phyloP scores from a whole-genome alignment of 1,140 invertebrate genomes.

The Pseudomyrmex cubaensis region DNA sequence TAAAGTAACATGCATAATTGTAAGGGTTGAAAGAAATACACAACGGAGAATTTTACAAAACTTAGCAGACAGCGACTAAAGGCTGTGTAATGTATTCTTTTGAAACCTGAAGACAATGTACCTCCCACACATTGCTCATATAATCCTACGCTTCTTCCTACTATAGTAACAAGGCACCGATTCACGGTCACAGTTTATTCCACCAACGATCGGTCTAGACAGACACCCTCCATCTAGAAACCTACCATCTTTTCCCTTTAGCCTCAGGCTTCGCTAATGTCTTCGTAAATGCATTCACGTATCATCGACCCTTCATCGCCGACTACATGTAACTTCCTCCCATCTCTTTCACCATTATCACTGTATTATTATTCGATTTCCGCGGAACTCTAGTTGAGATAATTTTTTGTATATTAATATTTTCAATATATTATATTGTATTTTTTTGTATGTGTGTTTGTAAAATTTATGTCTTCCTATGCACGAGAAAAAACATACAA shows the following conservation, averaged over 20 bases:
- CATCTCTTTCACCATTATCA: background rate
- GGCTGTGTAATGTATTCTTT: constrained; percentile 10
- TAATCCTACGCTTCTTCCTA: constrained; percentile 42
- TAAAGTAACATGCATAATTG: background rate
- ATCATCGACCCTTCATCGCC: constrained; percentile 29
- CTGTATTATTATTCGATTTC: constrained; percentile 43
- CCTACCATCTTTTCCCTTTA: constrained; percentile 62
- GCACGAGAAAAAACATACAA: too few relatives aligned
- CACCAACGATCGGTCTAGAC: constrained; percentile 71
- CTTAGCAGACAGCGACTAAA: constrained; percentile 10
- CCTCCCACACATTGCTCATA: constrained; percentile 17
- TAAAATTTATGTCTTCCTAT: too few relatives aligned
- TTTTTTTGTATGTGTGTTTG: too few relatives aligned
- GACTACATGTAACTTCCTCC: background rate
- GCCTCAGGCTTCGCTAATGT: constrained; percentile 35
- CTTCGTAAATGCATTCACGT: constrained; percentile 36
- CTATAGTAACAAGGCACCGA: constrained; percentile 42
- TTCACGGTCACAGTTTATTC: constrained; percentile 62
- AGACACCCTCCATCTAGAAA: constrained; percentile 66
- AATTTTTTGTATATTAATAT: too few relatives aligned
- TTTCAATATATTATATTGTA: too few relatives aligned
- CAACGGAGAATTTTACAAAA: constrained; percentile 4
- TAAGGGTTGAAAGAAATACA: background rate
- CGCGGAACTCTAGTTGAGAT: background rate
- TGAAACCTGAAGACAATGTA: constrained; percentile 26